Evolutionary conservation across 2,797 vertebrate species (phyloP).

Genomic region (Acrossocheilus wenchowensis): DNA sequence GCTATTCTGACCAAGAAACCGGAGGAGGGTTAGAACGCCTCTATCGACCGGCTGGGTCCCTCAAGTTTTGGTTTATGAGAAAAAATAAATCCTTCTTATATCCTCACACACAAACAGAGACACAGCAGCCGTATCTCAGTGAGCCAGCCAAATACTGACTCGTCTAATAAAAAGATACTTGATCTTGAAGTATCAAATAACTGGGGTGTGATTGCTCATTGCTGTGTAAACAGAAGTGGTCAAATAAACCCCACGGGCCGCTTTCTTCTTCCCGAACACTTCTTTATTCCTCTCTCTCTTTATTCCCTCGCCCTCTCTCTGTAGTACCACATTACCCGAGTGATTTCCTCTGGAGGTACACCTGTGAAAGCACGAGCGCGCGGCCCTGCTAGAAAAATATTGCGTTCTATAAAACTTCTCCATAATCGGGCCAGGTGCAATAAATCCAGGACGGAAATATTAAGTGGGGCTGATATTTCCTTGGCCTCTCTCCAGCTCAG

Average conservation of each 20-base stretch:
- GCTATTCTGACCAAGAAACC: conserved; percentile 3
- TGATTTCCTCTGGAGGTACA: conserved; percentile 63
- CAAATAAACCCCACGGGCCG: conserved; percentile 60
- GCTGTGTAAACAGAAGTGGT: conserved; percentile 65
- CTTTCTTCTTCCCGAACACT: neutral
- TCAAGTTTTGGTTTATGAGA: conserved; percentile 58
- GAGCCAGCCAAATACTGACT: conserved; percentile 52
- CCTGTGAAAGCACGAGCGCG: conserved; percentile 40
- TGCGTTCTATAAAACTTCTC: conserved; percentile 71
- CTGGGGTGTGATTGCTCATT: conserved; percentile 60
- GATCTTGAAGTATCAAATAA: conserved; percentile 63
- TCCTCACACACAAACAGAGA: neutral
- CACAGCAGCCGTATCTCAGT: neutral
- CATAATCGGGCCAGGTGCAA: conserved; percentile 71
- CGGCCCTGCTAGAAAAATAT: conserved; percentile 64
- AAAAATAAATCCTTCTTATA: conserved; percentile 60
- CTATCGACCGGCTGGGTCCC: conserved; percentile 57
- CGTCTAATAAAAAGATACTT: conserved; percentile 53
- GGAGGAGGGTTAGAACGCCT: conserved; percentile 33
- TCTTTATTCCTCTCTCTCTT: conserved; percentile 41
- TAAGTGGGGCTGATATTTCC: conserved; percentile 74
- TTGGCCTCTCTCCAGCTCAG: conserved; percentile 69
- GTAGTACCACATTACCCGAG: conserved; percentile 63
- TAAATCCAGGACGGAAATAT: conserved; percentile 76
- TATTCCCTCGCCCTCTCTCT: conserved; percentile 47